A percentile compares a stretch with the other conserved stretches of the same genome.
Evolutionary conservation across 2,113 vertebrate species (phyloP).

Genomic region (Gymnarchus niloticus): DNA sequence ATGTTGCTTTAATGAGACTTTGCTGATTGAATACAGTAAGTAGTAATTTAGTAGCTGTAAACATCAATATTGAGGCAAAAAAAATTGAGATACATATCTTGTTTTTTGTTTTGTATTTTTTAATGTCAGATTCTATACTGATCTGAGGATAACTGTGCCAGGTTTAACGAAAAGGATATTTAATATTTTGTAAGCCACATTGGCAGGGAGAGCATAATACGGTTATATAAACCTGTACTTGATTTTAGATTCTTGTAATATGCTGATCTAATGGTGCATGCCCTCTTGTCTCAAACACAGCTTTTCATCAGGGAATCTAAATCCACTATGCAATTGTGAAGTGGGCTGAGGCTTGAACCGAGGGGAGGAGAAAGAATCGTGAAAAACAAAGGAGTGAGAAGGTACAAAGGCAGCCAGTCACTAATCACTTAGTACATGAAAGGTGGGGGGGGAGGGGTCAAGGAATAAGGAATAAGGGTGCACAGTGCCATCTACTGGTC

Average conservation of each 20-base stretch:
- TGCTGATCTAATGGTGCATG: background rate
- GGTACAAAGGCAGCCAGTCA: background rate
- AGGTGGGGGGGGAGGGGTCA: background rate
- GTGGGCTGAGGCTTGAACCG: background rate
- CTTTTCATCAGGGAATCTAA: background rate
- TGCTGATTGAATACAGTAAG: background rate
- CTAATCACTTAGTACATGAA: background rate
- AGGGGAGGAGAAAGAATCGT: background rate
- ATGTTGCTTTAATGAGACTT: background rate
- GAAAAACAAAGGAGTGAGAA: background rate
- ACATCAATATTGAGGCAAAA: background rate
- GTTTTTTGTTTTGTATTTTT: background rate
- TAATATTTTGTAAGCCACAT: background rate
- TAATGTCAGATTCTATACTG: background rate
- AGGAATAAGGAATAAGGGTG: slow-evolving; percentile 29
- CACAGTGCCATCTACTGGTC: slow-evolving; percentile 46
- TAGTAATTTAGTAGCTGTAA: background rate
- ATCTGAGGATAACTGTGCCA: background rate
- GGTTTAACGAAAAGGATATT: background rate
- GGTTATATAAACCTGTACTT: background rate
- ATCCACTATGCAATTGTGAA: background rate
- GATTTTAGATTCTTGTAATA: background rate
- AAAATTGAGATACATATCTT: background rate
- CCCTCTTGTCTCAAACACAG: background rate
- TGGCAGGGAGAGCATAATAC: background rate